A percentile compares a stretch with the other conserved stretches of the same genome.
These are phyloP conservation scores for Coelogynopora nodosa DNA, from an alignment of 2,888 invertebrate species.

Conservation along the genomic window DNA sequence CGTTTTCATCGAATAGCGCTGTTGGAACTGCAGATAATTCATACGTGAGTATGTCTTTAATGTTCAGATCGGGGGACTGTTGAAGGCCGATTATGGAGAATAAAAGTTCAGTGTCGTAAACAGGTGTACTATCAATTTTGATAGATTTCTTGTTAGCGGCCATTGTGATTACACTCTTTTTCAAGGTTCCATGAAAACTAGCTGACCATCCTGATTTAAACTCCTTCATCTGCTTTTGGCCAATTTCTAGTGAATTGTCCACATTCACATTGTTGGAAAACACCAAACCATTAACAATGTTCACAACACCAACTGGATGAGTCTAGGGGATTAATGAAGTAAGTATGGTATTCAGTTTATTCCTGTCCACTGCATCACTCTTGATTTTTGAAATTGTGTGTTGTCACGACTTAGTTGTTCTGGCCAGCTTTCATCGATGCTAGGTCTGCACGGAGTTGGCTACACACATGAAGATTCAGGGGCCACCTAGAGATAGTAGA, in stretches of 20 bases:
- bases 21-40: too few species aligned
- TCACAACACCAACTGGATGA: constrained; percentile 15
- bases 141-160: constrained; percentile 27
- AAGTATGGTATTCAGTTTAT: constrained; percentile 26
- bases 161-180: not conserved
- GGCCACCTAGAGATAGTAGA: too few species aligned
- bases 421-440: not conserved
- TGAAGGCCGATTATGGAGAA: too few species aligned
- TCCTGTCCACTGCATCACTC: constrained; percentile 23
- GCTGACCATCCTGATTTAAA: not conserved
- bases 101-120: not conserved
- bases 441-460: not conserved
- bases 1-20: constrained; percentile 38
- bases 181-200: not conserved
- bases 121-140: constrained; percentile 4
- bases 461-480: not conserved
- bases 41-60: too few species aligned
- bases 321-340: not conserved
- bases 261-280: constrained; percentile 19
- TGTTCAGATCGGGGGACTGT: too few species aligned
- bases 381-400: not conserved
- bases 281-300: constrained; percentile 13
- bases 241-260: constrained; percentile 12
- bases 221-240: constrained; percentile 18
- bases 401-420: not conserved